Evolutionary conservation across 2,888 invertebrate species (phyloP).

Genomic region (Lasioglossum villosulum): DNA sequence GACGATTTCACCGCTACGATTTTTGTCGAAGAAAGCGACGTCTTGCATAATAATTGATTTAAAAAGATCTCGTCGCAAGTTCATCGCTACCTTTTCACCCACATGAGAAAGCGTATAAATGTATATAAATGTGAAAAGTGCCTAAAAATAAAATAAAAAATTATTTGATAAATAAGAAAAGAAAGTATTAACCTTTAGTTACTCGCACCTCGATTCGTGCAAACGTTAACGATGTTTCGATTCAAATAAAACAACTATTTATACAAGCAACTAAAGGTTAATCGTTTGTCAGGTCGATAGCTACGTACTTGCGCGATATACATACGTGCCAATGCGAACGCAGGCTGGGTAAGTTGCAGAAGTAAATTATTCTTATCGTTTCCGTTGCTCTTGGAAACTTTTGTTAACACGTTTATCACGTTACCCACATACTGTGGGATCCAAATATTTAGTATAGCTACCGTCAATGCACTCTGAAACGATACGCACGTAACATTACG

Average conservation of each 20-base stretch:
- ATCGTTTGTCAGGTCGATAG: background rate
- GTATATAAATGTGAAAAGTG: slow-evolving; percentile 94
- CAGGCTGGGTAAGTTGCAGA: slow-evolving; percentile 88
- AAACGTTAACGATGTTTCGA: too few relatives aligned
- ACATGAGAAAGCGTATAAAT: slow-evolving; percentile 94
- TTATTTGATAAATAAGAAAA: background rate
- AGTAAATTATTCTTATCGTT: slow-evolving; percentile 85
- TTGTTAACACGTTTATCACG: slow-evolving; percentile 91
- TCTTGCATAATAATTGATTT: slow-evolving; percentile 93
- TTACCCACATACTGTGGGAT: slow-evolving; percentile 94
- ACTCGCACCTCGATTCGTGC: too few relatives aligned
- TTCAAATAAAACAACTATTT: too few relatives aligned
- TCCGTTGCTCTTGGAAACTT: slow-evolving; percentile 85
- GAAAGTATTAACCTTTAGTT: background rate
- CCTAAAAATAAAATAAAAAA: slow-evolving; percentile 85
- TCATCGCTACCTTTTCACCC: slow-evolving; percentile 94
- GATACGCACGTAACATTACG: background rate
- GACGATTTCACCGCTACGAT: slow-evolving; percentile 96
- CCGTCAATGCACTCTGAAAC: slow-evolving; percentile 92
- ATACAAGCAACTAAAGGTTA: too few relatives aligned
- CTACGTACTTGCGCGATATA: slow-evolving; percentile 90
- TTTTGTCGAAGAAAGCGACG: slow-evolving; percentile 95
- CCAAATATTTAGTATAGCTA: slow-evolving; percentile 95
- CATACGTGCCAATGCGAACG: slow-evolving; percentile 88
- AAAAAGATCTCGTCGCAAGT: slow-evolving; percentile 93